Percentiles rank a stretch among this genome's conserved stretches.
These are phyloP conservation scores for Megalops atlanticus DNA, from an alignment of 2,113 vertebrate genomes.

Conservation along the genomic window DNA sequence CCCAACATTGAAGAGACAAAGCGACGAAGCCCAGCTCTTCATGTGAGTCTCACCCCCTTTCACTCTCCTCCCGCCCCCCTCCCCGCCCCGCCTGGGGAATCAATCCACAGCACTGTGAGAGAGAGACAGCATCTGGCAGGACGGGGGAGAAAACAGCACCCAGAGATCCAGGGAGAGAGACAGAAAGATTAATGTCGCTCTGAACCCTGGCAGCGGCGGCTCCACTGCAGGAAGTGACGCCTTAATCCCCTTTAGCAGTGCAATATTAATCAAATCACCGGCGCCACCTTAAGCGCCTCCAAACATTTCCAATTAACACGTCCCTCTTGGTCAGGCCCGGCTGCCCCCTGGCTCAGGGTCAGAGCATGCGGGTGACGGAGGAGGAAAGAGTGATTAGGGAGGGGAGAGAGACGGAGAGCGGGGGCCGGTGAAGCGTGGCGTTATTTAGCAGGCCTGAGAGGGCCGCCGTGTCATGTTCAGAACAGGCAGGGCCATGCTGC, in stretches of 20 bases:
- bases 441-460: background rate
- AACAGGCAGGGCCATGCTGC: background rate
- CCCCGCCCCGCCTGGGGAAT: no score
- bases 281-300: background rate
- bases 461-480: background rate
- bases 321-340: background rate
- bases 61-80: no score
- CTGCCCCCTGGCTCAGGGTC: background rate
- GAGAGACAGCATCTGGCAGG: no score
- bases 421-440: background rate
- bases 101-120: no score
- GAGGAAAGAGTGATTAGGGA: no score
- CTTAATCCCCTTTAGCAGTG: slow-evolving; percentile 9
- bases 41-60: no score
- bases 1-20: no score
- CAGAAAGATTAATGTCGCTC: slow-evolving; percentile 7
- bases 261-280: slow-evolving; percentile 6
- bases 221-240: slow-evolving; percentile 7
- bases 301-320: slow-evolving; percentile 18
- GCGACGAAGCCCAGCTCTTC: no score
- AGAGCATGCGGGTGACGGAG: background rate
- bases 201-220: no score
- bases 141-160: no score
- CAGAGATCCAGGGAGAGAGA: background rate
- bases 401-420: background rate